A percentile compares a stretch with the other conserved stretches of the same genome.
Conservation (phyloP, 2,888 invertebrate genomes). For the Thyatira batis region DNA sequence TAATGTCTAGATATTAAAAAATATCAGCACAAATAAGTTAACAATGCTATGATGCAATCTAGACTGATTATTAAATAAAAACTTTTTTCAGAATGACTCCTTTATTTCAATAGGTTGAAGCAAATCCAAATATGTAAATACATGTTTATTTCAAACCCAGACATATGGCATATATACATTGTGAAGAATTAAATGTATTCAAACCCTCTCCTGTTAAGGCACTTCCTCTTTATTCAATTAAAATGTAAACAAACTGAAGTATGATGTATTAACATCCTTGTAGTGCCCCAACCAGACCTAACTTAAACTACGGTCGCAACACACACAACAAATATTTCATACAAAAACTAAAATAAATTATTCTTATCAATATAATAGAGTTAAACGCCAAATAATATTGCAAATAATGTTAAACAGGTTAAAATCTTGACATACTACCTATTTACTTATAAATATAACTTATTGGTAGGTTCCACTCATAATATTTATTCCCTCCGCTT, state of each 20-base stretch:
- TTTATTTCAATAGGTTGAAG: constrained; percentile 7
- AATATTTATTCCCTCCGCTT: too few relatives aligned
- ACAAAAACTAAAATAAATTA: too few relatives aligned
- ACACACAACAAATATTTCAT: too few relatives aligned
- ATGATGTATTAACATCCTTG: not conserved
- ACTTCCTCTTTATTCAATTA: constrained; percentile 30
- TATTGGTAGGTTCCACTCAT: too few relatives aligned
- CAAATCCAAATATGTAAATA: constrained; percentile 7
- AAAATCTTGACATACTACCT: too few relatives aligned
- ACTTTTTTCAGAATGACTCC: not conserved
- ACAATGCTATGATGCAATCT: not conserved
- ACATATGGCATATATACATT: constrained; percentile 9
- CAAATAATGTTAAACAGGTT: too few relatives aligned
- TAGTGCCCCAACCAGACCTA: constrained; percentile 1
- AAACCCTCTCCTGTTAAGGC: constrained; percentile 40
- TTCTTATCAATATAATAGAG: too few relatives aligned
- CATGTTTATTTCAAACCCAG: constrained; percentile 2
- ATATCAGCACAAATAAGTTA: not conserved
- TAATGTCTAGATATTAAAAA: not conserved
- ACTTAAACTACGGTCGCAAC: not conserved
- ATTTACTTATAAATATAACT: too few relatives aligned
- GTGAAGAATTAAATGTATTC: constrained; percentile 25
- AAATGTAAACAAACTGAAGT: not conserved
- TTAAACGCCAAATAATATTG: too few relatives aligned
- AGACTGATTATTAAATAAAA: not conserved